phyloP scores from a whole-genome alignment of 2,888 invertebrate genomes.

The Chesias legatella region DNA sequence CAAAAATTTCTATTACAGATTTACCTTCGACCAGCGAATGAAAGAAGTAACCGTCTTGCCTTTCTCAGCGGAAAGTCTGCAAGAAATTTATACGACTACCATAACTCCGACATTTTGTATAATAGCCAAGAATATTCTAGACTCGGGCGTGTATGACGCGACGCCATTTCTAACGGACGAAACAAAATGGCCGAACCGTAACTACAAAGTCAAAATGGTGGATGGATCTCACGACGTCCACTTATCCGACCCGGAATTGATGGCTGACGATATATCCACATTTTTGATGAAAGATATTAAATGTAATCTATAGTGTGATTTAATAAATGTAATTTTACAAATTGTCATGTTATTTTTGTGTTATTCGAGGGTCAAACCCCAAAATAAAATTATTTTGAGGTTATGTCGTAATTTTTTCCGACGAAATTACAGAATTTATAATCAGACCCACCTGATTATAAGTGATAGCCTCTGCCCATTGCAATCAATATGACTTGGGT shows the following conservation, averaged over 20 bases:
- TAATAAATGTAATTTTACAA: no score
- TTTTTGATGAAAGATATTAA: slow-evolving; percentile 42
- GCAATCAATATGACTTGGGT: no score
- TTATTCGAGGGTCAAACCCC: no score
- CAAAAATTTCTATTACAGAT: slow-evolving; percentile 37
- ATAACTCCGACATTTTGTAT: slow-evolving; percentile 49
- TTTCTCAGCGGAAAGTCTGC: slow-evolving; percentile 38
- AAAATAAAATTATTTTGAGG: no score
- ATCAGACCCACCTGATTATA: no score
- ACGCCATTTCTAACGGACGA: slow-evolving; percentile 48
- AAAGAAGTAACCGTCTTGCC: slow-evolving; percentile 48
- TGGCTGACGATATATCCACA: slow-evolving; percentile 61
- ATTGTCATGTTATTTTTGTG: no score
- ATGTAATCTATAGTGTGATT: slow-evolving; percentile 10
- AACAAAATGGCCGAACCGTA: slow-evolving; percentile 46
- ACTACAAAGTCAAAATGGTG: slow-evolving; percentile 54
- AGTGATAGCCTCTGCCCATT: no score
- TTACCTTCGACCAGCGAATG: slow-evolving; percentile 60
- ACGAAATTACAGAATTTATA: no score
- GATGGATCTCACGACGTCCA: slow-evolving; percentile 82
- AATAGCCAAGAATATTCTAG: slow-evolving; percentile 37
- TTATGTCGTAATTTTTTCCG: no score
- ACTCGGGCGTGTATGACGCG: slow-evolving; percentile 31
- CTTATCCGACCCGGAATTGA: slow-evolving; percentile 71
- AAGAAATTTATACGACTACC: slow-evolving; percentile 40